phyloP scores from a whole-genome alignment of 1,140 invertebrate genomes.

The Lethocerus indicus region DNA sequence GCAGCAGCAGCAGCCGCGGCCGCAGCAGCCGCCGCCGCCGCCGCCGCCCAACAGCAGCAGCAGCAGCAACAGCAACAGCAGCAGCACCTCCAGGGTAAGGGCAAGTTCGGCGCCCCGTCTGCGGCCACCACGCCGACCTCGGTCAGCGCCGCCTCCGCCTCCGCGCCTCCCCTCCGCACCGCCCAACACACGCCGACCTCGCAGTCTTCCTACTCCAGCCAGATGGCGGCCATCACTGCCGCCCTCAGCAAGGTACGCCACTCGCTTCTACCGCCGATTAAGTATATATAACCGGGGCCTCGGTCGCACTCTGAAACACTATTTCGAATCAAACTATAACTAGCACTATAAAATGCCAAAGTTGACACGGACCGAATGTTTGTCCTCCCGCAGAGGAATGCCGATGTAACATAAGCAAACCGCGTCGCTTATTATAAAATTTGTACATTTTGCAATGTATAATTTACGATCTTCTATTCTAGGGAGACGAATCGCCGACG shows the following conservation, averaged over 20 bases:
- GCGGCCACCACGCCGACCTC: conserved; percentile 2
- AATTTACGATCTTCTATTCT: conserved; percentile 21
- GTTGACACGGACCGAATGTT: no score
- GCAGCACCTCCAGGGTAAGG: conserved; percentile 4
- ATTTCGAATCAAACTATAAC: no score
- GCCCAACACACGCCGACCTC: conserved; percentile 6
- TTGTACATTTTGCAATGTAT: no score
- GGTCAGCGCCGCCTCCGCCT: conserved; percentile 1
- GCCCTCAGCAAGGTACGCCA: conserved; percentile 26
- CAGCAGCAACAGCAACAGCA: conserved; percentile 20
- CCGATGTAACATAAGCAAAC: no score
- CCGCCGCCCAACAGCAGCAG: conserved; percentile 25
- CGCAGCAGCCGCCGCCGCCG: conserved; percentile 12
- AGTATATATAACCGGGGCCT: no score
- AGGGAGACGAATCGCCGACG: conserved; percentile 44
- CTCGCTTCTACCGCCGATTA: not conserved
- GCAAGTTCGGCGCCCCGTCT: conserved; percentile 1
- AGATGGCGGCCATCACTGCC: conserved; percentile 51
- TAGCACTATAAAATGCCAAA: no score
- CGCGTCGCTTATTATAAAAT: no score
- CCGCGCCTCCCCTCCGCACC: conserved; percentile 1
- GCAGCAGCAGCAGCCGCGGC: conserved; percentile 11
- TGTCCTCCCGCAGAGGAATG: no score
- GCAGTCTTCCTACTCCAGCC: conserved; percentile 36
- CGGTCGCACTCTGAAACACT: no score